These are phyloP conservation scores for Hyperopisus bebe DNA, from an alignment of 2,113 vertebrate species.

Conservation along the genomic window DNA sequence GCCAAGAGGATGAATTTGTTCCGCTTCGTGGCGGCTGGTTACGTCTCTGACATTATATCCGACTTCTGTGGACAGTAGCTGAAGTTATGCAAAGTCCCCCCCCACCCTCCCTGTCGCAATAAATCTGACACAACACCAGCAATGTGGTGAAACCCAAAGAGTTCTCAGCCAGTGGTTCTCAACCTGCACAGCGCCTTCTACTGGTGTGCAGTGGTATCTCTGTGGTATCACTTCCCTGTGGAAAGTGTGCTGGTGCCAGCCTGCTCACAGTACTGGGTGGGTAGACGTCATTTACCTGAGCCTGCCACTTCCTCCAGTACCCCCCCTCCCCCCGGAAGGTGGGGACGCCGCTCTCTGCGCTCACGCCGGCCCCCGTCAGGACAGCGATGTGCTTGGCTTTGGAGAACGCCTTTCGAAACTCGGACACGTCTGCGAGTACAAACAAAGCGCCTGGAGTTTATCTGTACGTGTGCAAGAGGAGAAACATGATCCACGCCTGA, in stretches of 20 bases:
- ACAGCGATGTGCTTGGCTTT: constrained; percentile 84
- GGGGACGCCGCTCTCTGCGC: constrained; percentile 83
- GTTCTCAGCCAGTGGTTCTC: neutral
- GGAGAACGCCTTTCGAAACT: constrained; percentile 80
- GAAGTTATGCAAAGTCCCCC: constrained; percentile 27
- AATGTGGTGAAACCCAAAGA: constrained; percentile 29
- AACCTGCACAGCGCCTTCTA: neutral
- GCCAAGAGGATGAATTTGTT: neutral
- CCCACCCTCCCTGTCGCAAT: constrained; percentile 4
- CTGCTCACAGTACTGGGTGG: neutral
- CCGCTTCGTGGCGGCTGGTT: neutral
- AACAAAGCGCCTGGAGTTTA: neutral
- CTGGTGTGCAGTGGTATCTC: neutral
- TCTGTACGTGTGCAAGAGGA: neutral
- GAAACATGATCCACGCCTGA: neutral
- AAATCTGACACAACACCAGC: constrained; percentile 30
- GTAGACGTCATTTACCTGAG: constrained; percentile 63
- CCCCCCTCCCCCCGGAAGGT: constrained; percentile 83
- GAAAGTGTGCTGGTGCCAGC: neutral
- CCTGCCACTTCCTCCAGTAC: constrained; percentile 89
- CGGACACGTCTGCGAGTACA: constrained; percentile 66
- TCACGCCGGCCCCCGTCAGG: constrained; percentile 87
- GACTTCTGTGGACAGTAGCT: neutral
- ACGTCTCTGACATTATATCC: neutral
- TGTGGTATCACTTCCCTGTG: no score